A percentile compares a stretch with the other conserved stretches of the same genome.
Conservation (phyloP, 64 coral and sea anemone genomes). For the Pocillopora damicornis region DNA sequence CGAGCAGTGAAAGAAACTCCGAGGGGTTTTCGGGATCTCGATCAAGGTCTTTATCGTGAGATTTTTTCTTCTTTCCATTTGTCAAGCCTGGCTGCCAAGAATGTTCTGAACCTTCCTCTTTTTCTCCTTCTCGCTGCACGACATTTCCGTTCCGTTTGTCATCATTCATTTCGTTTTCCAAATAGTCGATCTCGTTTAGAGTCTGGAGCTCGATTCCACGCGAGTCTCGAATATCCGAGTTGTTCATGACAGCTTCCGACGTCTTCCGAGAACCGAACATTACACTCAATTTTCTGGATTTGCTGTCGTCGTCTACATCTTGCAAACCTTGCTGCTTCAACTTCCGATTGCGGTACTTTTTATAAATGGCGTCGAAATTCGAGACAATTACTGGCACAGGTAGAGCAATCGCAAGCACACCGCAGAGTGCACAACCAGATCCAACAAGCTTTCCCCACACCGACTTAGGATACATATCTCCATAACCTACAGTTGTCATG, state of each 20-base stretch:
- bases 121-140: background rate
- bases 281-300: slow-evolving; percentile 3
- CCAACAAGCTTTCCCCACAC: slow-evolving; percentile 89
- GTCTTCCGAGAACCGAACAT: slow-evolving; percentile 18
- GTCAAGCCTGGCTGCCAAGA: background rate
- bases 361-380: slow-evolving; percentile 91
- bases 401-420: slow-evolving; percentile 79
- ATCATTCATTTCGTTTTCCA: slow-evolving; percentile 4
- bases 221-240: background rate
- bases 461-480: slow-evolving; percentile 75
- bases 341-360: slow-evolving; percentile 79
- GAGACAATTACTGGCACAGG: slow-evolving; percentile 92
- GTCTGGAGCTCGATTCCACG: slow-evolving; percentile 2
- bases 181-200: background rate
- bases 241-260: background rate
- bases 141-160: slow-evolving; percentile 37
- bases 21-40: background rate
- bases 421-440: slow-evolving; percentile 81
- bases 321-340: slow-evolving; percentile 62
- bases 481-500: slow-evolving; percentile 94
- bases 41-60: background rate
- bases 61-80: background rate
- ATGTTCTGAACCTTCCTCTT: background rate
- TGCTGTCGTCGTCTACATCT: background rate
- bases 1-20: slow-evolving; percentile 12